Evolutionary conservation across 2,888 invertebrate species (phyloP).

Genomic region (Drosophila prostipennis): DNA sequence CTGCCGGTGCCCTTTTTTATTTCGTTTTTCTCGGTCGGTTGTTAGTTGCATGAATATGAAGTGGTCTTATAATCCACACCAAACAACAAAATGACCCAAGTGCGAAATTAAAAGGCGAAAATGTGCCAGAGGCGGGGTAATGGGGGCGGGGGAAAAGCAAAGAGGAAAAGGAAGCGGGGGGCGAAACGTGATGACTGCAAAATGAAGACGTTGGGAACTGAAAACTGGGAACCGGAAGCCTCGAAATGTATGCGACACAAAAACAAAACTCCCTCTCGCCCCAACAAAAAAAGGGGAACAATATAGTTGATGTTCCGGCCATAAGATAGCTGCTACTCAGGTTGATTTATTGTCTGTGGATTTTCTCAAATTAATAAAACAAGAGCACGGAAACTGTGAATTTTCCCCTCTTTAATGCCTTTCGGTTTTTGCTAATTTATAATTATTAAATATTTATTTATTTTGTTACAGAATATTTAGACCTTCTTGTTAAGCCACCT

Average conservation of each 20-base stretch:
- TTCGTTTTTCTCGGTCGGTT: constrained; percentile 55
- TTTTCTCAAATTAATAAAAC: constrained; percentile 26
- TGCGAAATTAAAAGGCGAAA: constrained; percentile 81
- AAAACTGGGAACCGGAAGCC: constrained; percentile 20
- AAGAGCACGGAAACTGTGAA: constrained; percentile 10
- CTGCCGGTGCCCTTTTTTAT: constrained; percentile 15
- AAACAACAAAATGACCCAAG: constrained; percentile 81
- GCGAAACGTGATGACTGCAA: constrained; percentile 64
- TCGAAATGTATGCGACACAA: constrained; percentile 43
- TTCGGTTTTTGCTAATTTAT: background rate
- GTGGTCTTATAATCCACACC: constrained; percentile 82
- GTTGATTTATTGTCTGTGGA: constrained; percentile 39
- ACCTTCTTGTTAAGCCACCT: no score
- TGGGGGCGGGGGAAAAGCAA: background rate
- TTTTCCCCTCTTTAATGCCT: constrained; percentile 1
- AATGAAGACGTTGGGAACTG: constrained; percentile 57
- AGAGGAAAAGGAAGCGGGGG: background rate
- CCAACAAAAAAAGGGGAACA: background rate
- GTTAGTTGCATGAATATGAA: constrained; percentile 82
- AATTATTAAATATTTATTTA: background rate
- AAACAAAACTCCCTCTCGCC: constrained; percentile 9
- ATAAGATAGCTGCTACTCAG: constrained; percentile 32
- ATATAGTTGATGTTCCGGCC: constrained; percentile 30
- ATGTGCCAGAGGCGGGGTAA: constrained; percentile 50
- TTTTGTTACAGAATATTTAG: no score